Evolutionary conservation across 2,113 vertebrate species (phyloP), one percentile per base, ranked within the genome.

Genomic region (Myodes glareolus): DNA sequence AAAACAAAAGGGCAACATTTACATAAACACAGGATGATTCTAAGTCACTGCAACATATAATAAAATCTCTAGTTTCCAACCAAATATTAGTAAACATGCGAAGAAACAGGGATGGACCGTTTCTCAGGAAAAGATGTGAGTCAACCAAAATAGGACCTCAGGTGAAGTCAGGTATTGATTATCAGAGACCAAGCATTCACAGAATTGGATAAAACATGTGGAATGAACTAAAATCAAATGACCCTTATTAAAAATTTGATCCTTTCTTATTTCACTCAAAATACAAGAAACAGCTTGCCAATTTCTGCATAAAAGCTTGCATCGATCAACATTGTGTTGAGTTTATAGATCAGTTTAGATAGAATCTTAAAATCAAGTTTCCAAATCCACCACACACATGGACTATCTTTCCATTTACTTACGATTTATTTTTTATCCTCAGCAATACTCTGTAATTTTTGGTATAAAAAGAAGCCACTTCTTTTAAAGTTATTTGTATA

Each of bases 201-300:
- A 92, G 27, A 84, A 91, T 78, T 90, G 50, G 88, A 93, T 1
- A 7, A 94, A 95, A 82, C 88, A 65, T 42, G 12, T 36, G 73
- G 33, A 58, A 23, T 75, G 47, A 93, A 52, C 6, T 92, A 86
- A 96, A 96, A 92, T 67, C 78, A 77, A 97, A 75, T 80, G 12
- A 61, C 63, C 47, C 85, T 65, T 88, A 31, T 33, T 91, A 3
- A 19, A 50, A 58, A 94, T 95, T 39, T 90, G n/a, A 45, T 72
- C 12, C 27, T 92, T 95, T 82, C 13, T 14, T 70, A 6, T 91
- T 88, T 29, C 36, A 14, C 45, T 5, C 45, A 85, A 90, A 61
- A 52, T 85, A 95, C 78, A 73, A 73, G 63, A 88, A 67, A 82
- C 4, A 31, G 11, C 45, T 88, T 80, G 45, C 93, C 9, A 61